These are phyloP conservation scores for Spea bombifrons DNA, from an alignment of 2,113 vertebrate genomes.

Conservation along the genomic window DNA sequence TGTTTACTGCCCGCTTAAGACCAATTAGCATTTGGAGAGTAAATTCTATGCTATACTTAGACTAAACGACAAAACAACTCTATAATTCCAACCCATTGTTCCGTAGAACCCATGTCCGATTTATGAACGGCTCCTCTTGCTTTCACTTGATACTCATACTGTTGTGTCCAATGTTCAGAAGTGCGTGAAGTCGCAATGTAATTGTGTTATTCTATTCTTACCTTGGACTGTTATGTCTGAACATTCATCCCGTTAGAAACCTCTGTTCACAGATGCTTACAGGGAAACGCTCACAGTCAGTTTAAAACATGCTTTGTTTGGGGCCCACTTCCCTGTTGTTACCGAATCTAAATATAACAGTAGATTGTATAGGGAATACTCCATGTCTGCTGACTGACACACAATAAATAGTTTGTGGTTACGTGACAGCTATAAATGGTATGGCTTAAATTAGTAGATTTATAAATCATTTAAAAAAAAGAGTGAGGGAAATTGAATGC, in stretches of 20 bases:
- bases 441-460: neutral
- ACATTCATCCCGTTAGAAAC: neutral
- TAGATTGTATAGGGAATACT: neutral
- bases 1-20: no score
- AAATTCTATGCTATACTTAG: no score
- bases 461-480: neutral
- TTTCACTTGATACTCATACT: no score
- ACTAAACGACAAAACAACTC: no score
- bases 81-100: no score
- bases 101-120: no score
- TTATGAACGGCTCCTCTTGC: no score
- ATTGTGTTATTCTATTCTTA: neutral
- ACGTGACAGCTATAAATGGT: neutral
- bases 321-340: constrained; percentile 8
- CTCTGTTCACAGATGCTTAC: neutral
- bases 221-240: neutral
- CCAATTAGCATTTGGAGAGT: no score
- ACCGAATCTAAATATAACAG: neutral
- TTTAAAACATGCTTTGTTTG: neutral
- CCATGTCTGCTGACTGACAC: neutral
- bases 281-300: constrained; percentile 5
- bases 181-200: neutral
- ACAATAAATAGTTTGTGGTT: neutral
- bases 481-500: no score
- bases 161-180: neutral